Evolutionary conservation across 2,113 vertebrate species (phyloP).

Genomic region (Spheniscus mendiculus): DNA sequence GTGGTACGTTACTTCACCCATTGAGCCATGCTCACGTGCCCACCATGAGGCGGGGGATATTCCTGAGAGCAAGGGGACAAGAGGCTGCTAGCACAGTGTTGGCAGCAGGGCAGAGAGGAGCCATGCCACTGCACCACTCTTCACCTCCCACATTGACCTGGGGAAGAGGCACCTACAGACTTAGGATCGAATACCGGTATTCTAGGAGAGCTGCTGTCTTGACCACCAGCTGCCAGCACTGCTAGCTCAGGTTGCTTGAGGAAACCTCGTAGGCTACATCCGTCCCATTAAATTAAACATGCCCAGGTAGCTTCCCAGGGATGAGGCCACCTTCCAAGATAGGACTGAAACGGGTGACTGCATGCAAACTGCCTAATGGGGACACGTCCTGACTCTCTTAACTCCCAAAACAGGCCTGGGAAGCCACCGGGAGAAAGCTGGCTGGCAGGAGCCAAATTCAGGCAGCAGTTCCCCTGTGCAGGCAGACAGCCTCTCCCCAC

Average conservation of each 20-base stretch:
- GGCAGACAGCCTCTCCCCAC: not conserved
- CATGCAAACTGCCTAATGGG: not conserved
- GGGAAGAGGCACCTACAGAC: not conserved
- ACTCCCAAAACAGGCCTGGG: not conserved
- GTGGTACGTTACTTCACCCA: not conserved
- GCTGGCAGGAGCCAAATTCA: not conserved
- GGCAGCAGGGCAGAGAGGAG: not conserved
- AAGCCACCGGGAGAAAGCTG: not conserved
- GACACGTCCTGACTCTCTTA: not conserved
- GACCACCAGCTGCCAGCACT: not conserved
- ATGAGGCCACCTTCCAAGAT: not conserved
- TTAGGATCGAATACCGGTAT: not conserved
- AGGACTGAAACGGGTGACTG: not conserved
- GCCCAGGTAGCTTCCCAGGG: not conserved
- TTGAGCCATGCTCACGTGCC: fast-evolving
- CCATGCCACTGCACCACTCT: not conserved
- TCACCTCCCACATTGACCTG: not conserved
- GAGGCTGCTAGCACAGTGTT: fast-evolving
- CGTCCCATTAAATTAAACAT: not conserved
- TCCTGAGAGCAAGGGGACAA: not conserved
- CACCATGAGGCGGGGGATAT: not conserved
- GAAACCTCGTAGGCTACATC: not conserved
- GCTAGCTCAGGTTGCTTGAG: not conserved
- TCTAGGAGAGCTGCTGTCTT: not conserved
- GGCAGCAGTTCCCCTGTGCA: not conserved